phyloP scores from a whole-genome alignment of 2,888 invertebrate genomes.

The Dryococelus australis region DNA sequence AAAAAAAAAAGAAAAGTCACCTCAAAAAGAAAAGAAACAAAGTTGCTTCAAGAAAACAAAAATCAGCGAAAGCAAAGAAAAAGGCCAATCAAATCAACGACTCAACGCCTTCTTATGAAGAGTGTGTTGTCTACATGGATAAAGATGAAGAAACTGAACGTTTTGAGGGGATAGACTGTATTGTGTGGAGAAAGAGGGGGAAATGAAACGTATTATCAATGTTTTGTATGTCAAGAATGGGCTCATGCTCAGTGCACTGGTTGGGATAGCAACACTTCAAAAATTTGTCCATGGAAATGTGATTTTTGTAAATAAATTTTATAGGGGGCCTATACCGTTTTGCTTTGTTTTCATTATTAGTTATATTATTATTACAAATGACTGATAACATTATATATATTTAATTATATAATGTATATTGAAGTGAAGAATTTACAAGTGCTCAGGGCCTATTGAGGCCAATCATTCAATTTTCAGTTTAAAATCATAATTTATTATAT shows the following conservation, averaged over 20 bases:
- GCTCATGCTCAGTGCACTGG: not conserved
- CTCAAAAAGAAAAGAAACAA: not conserved
- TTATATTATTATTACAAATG: too few relatives aligned
- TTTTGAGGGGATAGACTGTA: not conserved
- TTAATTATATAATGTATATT: too few relatives aligned
- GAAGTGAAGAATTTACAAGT: too few relatives aligned
- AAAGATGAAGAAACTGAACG: not conserved
- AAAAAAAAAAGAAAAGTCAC: not conserved
- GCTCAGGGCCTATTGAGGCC: too few relatives aligned
- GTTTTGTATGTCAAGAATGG: too few relatives aligned
- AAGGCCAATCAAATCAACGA: not conserved
- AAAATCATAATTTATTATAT: not conserved
- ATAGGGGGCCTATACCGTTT: too few relatives aligned
- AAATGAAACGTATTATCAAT: not conserved
- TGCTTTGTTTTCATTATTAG: too few relatives aligned
- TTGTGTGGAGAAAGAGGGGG: not conserved
- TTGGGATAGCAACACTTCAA: not conserved
- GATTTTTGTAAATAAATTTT: not conserved
- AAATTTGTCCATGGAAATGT: not conserved
- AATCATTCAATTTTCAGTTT: too few relatives aligned
- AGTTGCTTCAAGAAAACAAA: not conserved
- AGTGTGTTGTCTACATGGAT: not conserved
- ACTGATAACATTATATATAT: not conserved
- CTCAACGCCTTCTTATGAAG: not conserved
- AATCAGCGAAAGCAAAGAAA: not conserved